Base-by-base conservation (phyloP, 2,797 vertebrate genomes). In the Clarias platycephalus region DNA sequence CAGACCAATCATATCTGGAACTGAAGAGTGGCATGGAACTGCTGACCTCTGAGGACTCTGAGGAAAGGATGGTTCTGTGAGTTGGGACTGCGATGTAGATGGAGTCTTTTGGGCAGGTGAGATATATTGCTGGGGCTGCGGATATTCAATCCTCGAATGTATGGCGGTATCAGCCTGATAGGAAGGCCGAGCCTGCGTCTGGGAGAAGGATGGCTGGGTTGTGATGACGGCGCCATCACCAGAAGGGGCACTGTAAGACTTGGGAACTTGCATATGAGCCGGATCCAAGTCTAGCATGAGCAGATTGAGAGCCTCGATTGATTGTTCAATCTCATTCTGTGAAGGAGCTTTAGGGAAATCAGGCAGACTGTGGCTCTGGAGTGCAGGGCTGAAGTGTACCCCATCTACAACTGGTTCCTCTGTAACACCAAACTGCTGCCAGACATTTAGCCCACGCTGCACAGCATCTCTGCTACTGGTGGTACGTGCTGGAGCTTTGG, bases 391-490 rank as follows among this genome's bases (percentile, higher is more conserved):
- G 26, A 95, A 95, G 28, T 88, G 92, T 24, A 94, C 76, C 0
- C 94, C 95, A n/a, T 97, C 96, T 26, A 94, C 94, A 2, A 94
- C 88, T 0, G 94, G 95, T 81, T 95, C 95, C 76, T 95, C 95
- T 0, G 95, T 92, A 31, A 95, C 94, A 2, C 95, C 95, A 40
- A 97, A 98, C 63, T 94, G 96, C 85, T 99, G 98, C 98, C 98
- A 99, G 57, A 97, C 96, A 62, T 96, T 98, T 81, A 99, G 94
- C 4, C 98, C 97, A 24, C 98, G 95, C 91, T 99, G 98, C 70
- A 99, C 98, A 0, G 98, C 98, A 28, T 99, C 97, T 40, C 96
- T 93, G 92, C 98, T 99, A 89, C 98, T 99, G 71, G 95, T 97
- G 66, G 97, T 97, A 44, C 98, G 96, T 57, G 95, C 83, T 0